Percentiles rank a stretch among this genome's conserved stretches.
phyloP scores from a whole-genome alignment of 2,797 vertebrate genomes.

The Xiphorhynchus erythropygius region DNA sequence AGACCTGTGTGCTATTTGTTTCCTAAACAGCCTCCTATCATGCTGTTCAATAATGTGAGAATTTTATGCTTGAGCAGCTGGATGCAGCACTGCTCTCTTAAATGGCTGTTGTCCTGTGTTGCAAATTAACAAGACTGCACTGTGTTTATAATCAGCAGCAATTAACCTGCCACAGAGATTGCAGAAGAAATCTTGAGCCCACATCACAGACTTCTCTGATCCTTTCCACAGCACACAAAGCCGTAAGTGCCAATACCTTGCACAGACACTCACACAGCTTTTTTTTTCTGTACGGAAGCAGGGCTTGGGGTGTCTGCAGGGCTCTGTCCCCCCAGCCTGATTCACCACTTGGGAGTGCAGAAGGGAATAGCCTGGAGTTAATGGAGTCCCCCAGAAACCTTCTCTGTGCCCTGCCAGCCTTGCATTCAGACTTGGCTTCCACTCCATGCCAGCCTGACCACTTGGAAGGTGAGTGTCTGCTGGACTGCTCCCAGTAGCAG shows the following conservation, averaged over 20 bases:
- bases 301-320: neutral
- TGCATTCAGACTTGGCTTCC: neutral
- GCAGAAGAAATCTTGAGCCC: neutral
- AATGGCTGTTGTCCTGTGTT: neutral
- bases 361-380: neutral
- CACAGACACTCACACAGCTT: no score
- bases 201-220: neutral
- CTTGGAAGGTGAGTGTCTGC: fast-evolving
- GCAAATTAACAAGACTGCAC: slow-evolving; percentile 44
- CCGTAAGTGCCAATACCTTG: fast-evolving
- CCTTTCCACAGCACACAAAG: neutral
- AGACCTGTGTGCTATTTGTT: neutral
- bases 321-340: neutral
- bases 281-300: neutral
- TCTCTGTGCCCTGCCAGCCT: neutral
- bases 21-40: neutral
- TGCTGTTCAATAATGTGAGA: neutral
- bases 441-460: fast-evolving
- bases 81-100: neutral
- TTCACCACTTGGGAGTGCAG: neutral
- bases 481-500: neutral
- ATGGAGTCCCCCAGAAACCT: neutral
- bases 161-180: slow-evolving; percentile 34
- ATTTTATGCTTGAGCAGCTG: neutral
- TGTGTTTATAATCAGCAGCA: slow-evolving; percentile 35